Base-by-base conservation (phyloP, 2,888 invertebrate species). In the Plebejus argus region DNA sequence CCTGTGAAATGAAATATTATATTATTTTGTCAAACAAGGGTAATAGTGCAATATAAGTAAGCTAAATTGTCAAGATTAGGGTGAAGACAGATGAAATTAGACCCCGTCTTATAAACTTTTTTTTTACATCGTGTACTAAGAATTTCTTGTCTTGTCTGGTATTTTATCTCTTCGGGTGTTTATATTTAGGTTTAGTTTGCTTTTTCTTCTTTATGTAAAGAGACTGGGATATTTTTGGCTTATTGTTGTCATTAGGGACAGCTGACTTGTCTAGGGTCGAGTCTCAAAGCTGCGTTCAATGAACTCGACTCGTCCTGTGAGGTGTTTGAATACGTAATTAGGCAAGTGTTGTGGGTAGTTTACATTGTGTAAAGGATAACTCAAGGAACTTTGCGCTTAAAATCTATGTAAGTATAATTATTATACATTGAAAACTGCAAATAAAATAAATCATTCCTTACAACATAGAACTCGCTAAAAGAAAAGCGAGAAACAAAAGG, bases 41-140 rank as follows among this genome's bases (percentile, higher is more conserved):
- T 83, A 89, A 90, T 89, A 90, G 90, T 90, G 87, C 86, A 88
- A 89, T 89, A 88, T 87, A 85, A 86, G 85, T 85, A 85, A 86
- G 87, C 86, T 85, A 82, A 87, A 89, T 88, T 85, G 86, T 84
- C 84, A 83, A 86, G 88, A 91, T 90, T 90, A 90, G 89, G 89
- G 86, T 85, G 85, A 85, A 85, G 86, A 88, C 88, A 90, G 77
- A 79, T 78, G 78, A 75, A 66, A 77, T 45, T 66, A 77, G 61
- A 77, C 76, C 61, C 70, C 45, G 76, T 79, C 78, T 78, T 76
- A 33, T 33, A 70, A 61, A 28, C 23, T 18, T 45, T 23, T 45
- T 39, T 58, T 45, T 76, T 3, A 6, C 15, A 61, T 23, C 18
- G 56, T 49, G 0, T 56, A n/a, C 15, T 12, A 49, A 18, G 49